These are phyloP conservation scores for Helicoverpa armigera DNA, from an alignment of 1,140 invertebrate species.

Conservation along the genomic window DNA sequence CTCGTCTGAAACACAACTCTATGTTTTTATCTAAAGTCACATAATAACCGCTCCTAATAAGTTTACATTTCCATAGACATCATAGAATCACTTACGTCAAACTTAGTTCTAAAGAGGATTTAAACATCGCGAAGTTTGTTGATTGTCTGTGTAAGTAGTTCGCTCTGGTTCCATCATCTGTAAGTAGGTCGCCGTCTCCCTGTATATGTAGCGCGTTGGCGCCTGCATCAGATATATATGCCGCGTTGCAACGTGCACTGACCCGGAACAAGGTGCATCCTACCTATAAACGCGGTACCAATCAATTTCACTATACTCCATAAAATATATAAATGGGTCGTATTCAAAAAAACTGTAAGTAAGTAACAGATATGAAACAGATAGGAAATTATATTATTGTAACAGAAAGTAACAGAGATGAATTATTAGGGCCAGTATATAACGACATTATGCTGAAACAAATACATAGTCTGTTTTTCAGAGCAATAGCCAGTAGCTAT, in stretches of 20 bases:
- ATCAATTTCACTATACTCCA: not conserved
- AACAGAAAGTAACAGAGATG: no score
- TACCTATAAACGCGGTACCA: not conserved
- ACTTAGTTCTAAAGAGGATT: not conserved
- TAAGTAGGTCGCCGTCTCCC: constrained; percentile 12
- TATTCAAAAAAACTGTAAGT: no score
- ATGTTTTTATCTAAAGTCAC: no score
- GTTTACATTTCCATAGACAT: not conserved
- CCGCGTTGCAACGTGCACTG: not conserved
- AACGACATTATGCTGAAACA: no score
- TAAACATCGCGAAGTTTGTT: not conserved
- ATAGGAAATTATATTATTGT: no score
- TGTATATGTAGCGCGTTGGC: not conserved
- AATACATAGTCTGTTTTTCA: no score
- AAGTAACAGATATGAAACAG: no score
- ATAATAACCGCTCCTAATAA: no score
- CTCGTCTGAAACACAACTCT: no score
- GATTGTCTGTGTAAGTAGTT: constrained; percentile 14
- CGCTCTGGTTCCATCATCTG: not conserved
- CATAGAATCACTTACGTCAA: not conserved
- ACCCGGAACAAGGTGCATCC: not conserved
- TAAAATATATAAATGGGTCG: not conserved
- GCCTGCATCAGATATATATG: not conserved
- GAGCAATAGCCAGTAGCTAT: no score
- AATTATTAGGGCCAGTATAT: no score